Base-by-base conservation (phyloP, 1,140 invertebrate genomes). In the Trichonephila clavata region DNA sequence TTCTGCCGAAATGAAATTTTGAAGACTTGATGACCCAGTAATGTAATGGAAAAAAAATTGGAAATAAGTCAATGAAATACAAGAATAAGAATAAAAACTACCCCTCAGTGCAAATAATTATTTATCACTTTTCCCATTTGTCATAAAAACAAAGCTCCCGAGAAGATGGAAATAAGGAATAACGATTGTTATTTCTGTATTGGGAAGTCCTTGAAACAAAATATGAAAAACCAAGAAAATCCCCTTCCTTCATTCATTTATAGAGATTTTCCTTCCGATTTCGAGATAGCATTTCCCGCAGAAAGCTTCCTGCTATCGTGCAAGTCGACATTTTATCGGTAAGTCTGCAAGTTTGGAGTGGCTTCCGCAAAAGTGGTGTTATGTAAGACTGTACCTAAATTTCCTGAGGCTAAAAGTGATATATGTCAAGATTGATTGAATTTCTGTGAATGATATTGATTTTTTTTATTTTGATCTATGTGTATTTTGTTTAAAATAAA, bases 261-360 rank as follows among this genome's bases (percentile, higher is more conserved):
- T 20, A 60, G 57, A 84, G 83, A 84, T 59, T 59, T 87, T 63
- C 32, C 63, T 89, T 68, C 32, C 71, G 87, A 68, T 87, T 87
- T 63, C 61, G 86, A 57, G 59, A 87, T 61, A 32, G 86, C 60
- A 43, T 87, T 65, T 39, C 50, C 61, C 86, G 21, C 2, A 59
- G 39, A 86, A 86, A 63, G 60, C 61, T 68, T 57, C 43, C 16
- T 50, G 16, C 21, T 77, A 77, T 89, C 50, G 87, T 71, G 87
- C 61, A 77, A 89, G 87, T 89, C 87, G 87, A 50, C 87, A 89
- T 68, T 89, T 87, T 89, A 89, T 89, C 65, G 87, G 65, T 71
- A 77, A 89, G 87, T 89, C 87, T 50, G 87, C 39, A 89, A 60
- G 87, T 89, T 89, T 89, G 7, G 57, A 63, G 65, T 89, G 61